Percentiles rank a stretch among this genome's conserved stretches.
These are phyloP conservation scores for Listronotus bonariensis DNA, from an alignment of 1,140 invertebrate genomes.

Conservation along the genomic window DNA sequence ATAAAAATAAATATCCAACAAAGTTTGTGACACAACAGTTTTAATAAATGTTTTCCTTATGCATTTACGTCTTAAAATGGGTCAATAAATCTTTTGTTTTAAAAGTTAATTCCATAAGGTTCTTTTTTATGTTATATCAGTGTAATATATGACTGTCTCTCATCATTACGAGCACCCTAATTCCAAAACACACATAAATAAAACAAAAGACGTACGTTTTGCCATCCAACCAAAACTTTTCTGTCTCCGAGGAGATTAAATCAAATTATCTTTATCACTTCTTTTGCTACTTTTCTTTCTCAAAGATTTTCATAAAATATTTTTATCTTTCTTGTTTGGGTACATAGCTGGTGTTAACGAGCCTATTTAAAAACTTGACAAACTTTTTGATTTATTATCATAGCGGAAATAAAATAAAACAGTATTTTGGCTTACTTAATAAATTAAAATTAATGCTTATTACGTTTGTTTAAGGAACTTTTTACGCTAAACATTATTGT, in stretches of 20 bases:
- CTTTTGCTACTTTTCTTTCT: conserved; percentile 12
- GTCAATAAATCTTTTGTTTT: too few species aligned
- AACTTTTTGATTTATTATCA: conserved; percentile 21
- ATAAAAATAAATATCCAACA: too few species aligned
- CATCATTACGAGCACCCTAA: conserved; percentile 15
- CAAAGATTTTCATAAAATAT: conserved; percentile 30
- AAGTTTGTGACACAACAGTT: too few species aligned
- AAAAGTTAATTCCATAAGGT: too few species aligned
- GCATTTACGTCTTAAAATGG: too few species aligned
- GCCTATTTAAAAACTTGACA: conserved; percentile 17
- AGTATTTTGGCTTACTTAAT: conserved; percentile 2
- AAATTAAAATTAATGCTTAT: neutral
- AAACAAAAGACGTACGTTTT: conserved; percentile 24
- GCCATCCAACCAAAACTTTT: conserved; percentile 25
- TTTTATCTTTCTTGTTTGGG: conserved; percentile 5
- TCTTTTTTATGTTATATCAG: too few species aligned
- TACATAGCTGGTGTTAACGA: conserved; percentile 22
- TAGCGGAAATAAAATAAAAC: neutral
- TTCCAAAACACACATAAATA: conserved; percentile 23
- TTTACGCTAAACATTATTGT: too few species aligned
- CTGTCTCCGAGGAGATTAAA: conserved; percentile 31
- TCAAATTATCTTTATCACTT: conserved; percentile 28
- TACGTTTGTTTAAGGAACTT: too few species aligned
- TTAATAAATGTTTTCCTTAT: too few species aligned
- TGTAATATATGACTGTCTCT: conserved; percentile 9